Evolutionary conservation across 2,888 invertebrate genomes (phyloP).

Genomic region (Dendrolimus pini): DNA sequence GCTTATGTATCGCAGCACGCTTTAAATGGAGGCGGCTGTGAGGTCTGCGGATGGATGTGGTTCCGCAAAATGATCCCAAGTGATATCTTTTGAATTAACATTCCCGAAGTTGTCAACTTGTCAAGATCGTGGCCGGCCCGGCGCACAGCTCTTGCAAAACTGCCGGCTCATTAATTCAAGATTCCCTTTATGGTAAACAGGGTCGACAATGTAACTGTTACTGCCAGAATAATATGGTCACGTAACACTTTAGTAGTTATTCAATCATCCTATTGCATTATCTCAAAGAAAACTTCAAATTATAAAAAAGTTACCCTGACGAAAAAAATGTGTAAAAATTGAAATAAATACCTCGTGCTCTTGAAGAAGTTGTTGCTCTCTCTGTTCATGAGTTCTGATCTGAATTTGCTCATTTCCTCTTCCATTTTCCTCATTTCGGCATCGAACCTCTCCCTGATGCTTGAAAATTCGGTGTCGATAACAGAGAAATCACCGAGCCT

Average conservation of each 20-base stretch:
- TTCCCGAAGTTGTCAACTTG: slow-evolving; percentile 42
- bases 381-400: slow-evolving; percentile 94
- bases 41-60: slow-evolving; percentile 72
- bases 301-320: no score
- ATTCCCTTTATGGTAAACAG: slow-evolving; percentile 65
- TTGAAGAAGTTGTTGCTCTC: slow-evolving; percentile 95
- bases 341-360: slow-evolving; percentile 85
- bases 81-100: slow-evolving; percentile 65
- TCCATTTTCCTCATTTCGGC: slow-evolving; percentile 99
- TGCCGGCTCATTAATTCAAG: slow-evolving; percentile 64
- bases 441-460: slow-evolving; percentile 96
- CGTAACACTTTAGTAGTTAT: neutral
- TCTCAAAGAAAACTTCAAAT: no score
- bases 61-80: slow-evolving; percentile 71
- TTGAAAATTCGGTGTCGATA: slow-evolving; percentile 97
- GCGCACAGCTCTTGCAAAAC: slow-evolving; percentile 60
- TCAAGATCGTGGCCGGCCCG: slow-evolving; percentile 47
- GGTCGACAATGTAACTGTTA: slow-evolving; percentile 44
- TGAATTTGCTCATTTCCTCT: slow-evolving; percentile 97
- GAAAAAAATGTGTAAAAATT: slow-evolving; percentile 9
- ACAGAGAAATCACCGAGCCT: slow-evolving; percentile 96
- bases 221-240: slow-evolving; percentile 53
- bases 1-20: slow-evolving; percentile 77
- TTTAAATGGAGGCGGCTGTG: slow-evolving; percentile 76
- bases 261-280: no score